These are phyloP conservation scores for Babyrousa celebensis DNA, from an alignment of 2,797 vertebrate species.

Conservation along the genomic window DNA sequence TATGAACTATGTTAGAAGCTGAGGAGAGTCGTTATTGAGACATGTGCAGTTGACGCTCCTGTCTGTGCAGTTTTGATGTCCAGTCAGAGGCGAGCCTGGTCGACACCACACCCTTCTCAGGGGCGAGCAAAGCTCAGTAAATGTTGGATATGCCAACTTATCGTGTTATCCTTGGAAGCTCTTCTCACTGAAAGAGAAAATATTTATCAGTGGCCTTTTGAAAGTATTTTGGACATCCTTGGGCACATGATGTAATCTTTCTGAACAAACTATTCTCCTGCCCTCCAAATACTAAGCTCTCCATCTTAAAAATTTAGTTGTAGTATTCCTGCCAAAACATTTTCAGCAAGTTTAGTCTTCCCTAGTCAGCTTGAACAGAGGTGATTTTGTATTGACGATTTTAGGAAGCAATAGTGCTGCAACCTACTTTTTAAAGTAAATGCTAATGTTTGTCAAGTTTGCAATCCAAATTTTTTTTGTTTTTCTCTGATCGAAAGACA, in stretches of 20 bases:
- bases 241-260: slow-evolving; percentile 73
- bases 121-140: background rate
- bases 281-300: background rate
- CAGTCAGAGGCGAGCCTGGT: slow-evolving; percentile 59
- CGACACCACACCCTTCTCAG: background rate
- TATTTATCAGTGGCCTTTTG: slow-evolving; percentile 68
- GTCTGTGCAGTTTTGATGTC: slow-evolving; percentile 50
- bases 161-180: slow-evolving; percentile 48
- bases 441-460: slow-evolving; percentile 92
- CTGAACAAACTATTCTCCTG: background rate
- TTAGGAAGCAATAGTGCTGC: slow-evolving; percentile 86
- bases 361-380: slow-evolving; percentile 82
- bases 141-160: background rate
- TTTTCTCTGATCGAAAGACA: slow-evolving; percentile 91
- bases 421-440: slow-evolving; percentile 89
- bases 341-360: slow-evolving; percentile 74
- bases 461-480: slow-evolving; percentile 87
- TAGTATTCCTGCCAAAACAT: slow-evolving; percentile 10
- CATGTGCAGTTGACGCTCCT: slow-evolving; percentile 59
- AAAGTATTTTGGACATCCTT: slow-evolving; percentile 68
- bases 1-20: background rate
- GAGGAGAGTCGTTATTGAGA: background rate
- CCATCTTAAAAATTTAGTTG: slow-evolving; percentile 62
- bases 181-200: slow-evolving; percentile 69
- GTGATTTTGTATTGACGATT: slow-evolving; percentile 28